These are phyloP conservation scores for Nemotelus pantherinus DNA, from an alignment of 2,888 invertebrate species.

Conservation along the genomic window DNA sequence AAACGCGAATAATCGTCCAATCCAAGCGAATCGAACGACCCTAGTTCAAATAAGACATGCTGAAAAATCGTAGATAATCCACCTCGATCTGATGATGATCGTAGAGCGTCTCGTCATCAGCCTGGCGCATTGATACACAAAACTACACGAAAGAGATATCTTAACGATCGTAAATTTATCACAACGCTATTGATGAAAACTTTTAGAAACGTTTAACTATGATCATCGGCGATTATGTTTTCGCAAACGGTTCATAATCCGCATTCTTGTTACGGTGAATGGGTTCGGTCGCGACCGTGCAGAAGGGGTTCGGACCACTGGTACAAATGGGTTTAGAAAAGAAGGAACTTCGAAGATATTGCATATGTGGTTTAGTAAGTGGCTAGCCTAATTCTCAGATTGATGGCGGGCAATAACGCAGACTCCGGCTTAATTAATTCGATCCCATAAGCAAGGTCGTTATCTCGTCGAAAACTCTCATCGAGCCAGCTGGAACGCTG, in stretches of 20 bases:
- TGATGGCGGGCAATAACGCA: slow-evolving; percentile 11
- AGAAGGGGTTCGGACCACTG: too few relatives aligned
- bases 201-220: slow-evolving; percentile 29
- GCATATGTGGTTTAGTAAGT: slow-evolving; percentile 26
- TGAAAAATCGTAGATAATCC: slow-evolving; percentile 22
- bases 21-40: background rate
- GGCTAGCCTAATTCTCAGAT: slow-evolving; percentile 30
- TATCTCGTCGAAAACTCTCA: slow-evolving; percentile 24
- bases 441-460: slow-evolving; percentile 30
- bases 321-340: too few relatives aligned
- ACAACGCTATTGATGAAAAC: slow-evolving; percentile 33
- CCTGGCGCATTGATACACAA: slow-evolving; percentile 24
- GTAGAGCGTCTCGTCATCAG: too few relatives aligned
- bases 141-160: slow-evolving; percentile 4
- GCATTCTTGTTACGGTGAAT: slow-evolving; percentile 11
- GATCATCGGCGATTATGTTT: slow-evolving; percentile 34
- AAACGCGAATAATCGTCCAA: too few relatives aligned
- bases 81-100: background rate
- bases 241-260: slow-evolving; percentile 29
- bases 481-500: background rate
- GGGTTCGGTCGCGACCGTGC: background rate
- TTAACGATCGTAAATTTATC: slow-evolving; percentile 37
- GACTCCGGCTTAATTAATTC: slow-evolving; percentile 12
- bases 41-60: slow-evolving; percentile 5
- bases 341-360: too few relatives aligned